Base-by-base conservation (phyloP, 2,797 vertebrate species). In the Sebastes alutus region DNA sequence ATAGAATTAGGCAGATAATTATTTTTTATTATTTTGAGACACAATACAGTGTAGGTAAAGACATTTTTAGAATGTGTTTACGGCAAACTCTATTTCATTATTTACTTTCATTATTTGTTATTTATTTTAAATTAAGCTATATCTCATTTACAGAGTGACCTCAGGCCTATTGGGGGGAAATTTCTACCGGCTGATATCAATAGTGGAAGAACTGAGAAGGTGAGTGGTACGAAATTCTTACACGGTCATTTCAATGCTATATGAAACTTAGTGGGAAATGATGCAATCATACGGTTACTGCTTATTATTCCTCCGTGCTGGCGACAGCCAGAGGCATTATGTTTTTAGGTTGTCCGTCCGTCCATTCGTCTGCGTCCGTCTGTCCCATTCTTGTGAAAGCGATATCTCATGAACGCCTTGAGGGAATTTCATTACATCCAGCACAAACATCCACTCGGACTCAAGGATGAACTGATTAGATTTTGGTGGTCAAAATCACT, bases 191-290 rank as follows among this genome's bases (percentile, higher is more conserved):
- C 94, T 83, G 98, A 99, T 88, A 97, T 99, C 91, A 99, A 98
- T 89, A 97, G 98, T 89, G 98, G 98, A 93, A 96, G 97, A 89
- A 95, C 98, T 83, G 97, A 99, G 90, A 98, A 97, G 97, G 98
- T 99, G 96, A 95, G 83, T 30, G 29, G 6, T 62, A 42, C 7
- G 13, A 68, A 63, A 32, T 42, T 7, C 4, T 75, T 22, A 29
- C 12, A 11, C 1, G 0, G 60, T 35, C 16, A 30, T 65, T 81
- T 23, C 14, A 54, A 16, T 54, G 12, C 5, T 42, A 6, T 4
- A 56, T 75, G 22, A 68, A 74, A 46, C 8, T 7, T 3, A 3
- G 7, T 67, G 22, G 22, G 18, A 59, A 59, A 63, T 25, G 1
- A 30, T 30, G 14, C 1, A 1, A 2, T 13, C 3, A 1, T 9